Evolutionary conservation across 2,888 invertebrate genomes (phyloP).

Genomic region (Cephus pygmeus): DNA sequence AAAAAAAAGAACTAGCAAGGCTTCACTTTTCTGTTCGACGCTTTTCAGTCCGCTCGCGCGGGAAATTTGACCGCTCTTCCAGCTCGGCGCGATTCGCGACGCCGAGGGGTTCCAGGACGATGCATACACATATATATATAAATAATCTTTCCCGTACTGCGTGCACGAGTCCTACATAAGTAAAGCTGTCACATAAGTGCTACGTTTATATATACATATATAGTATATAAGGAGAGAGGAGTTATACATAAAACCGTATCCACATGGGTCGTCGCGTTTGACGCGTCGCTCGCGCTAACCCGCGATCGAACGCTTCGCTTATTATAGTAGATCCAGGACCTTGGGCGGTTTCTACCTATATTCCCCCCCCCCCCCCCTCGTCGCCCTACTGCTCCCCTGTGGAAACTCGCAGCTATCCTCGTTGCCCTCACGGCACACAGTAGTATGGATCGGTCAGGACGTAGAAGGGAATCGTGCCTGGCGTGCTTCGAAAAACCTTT

Average conservation of each 20-base stretch:
- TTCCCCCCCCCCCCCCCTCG: too few relatives aligned
- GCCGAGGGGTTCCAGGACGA: neutral
- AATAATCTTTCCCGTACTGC: neutral
- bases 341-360: slow-evolving; percentile 1
- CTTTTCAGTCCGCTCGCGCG: neutral
- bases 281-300: neutral
- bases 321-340: slow-evolving; percentile 8
- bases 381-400: too few relatives aligned
- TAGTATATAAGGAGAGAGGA: neutral
- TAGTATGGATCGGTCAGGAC: neutral
- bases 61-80: slow-evolving; percentile 7
- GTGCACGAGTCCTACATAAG: neutral
- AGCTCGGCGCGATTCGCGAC: slow-evolving; percentile 2
- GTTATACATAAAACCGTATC: neutral
- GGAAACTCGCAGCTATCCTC: neutral
- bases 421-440: neutral
- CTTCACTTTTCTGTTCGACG: neutral
- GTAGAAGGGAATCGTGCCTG: neutral
- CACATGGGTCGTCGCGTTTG: neutral
- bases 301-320: slow-evolving; percentile 9
- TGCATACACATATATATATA: too few relatives aligned
- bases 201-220: neutral
- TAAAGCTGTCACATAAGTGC: neutral
- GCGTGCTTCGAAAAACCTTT: neutral
- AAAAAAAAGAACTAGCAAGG: neutral